These are phyloP conservation scores for Dryobates pubescens DNA, from an alignment of 2,797 vertebrate species.

Conservation along the genomic window DNA sequence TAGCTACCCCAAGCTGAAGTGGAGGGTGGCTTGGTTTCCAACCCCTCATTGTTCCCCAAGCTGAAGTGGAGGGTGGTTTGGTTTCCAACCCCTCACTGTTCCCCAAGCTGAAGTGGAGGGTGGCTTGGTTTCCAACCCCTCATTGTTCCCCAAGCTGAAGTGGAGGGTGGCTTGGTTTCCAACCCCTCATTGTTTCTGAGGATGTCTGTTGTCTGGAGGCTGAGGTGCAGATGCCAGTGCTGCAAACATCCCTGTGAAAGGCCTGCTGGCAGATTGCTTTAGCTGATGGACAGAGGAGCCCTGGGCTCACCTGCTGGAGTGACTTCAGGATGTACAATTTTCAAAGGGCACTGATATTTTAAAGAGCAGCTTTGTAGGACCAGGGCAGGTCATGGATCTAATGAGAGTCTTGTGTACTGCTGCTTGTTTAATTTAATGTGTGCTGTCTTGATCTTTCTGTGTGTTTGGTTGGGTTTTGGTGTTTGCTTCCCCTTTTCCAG, in stretches of 20 bases:
- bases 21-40: no score
- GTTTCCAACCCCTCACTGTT: neutral
- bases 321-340: neutral
- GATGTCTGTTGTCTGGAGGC: neutral
- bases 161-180: neutral
- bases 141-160: neutral
- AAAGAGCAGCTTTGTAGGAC: neutral
- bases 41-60: no score
- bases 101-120: neutral
- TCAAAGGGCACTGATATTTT: neutral
- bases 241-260: neutral
- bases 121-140: no score
- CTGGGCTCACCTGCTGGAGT: neutral
- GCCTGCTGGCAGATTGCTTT: neutral
- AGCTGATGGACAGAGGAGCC: neutral
- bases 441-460: neutral
- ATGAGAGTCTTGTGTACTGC: neutral
- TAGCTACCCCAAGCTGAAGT: neutral
- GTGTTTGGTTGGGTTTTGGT: no score
- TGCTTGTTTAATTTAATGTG: neutral
- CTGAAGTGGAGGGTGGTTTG: neutral
- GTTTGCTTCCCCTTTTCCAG: neutral
- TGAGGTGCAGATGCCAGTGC: neutral
- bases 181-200: neutral
- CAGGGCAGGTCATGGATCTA: neutral